Evolutionary conservation across 2,888 invertebrate genomes (phyloP), one percentile per base, ranked within the genome.

Genomic region (Pyrochroa serraticornis): DNA sequence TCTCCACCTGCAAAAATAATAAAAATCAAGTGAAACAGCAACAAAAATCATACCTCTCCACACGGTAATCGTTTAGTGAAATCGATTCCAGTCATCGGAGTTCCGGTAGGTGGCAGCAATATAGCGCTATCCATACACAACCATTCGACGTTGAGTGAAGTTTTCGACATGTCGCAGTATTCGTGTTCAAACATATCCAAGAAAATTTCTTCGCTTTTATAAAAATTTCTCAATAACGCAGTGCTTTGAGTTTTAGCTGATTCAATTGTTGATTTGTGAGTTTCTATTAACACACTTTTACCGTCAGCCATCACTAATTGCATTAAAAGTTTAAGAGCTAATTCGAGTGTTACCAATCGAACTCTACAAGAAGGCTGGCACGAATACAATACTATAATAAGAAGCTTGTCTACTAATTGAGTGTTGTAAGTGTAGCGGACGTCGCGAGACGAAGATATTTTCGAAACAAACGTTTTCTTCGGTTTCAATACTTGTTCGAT

Each of bases 151-250:
- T 94, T 95, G 47, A 95, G 77, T 1, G 89, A 88, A 10, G 88
- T 84, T 75, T 92, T 93, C 67, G 89, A 89, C 87, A 97, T 92
- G 80, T 97, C 95, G 75, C 91, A 91, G 79, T 93, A 95, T 72
- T 99, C 98, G 78, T 97, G 96, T 80, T 99, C 98, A 78, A 99
- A 99, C 87, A 99, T 92, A 77, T 99, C 98, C 55, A 98, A 82
- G 81, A 99, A 99, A 71, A 98, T 95, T 75, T 98, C 97, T 81
- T 98, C 97, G 70, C 93, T 93, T 85, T 96, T 97, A 80, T 95
- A 97, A 80, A 94, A 96, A 82, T 93, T 95, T 43, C 94, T 84
- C 8, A 97, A 85, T 31, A 93, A 83, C 0, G 91, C 87, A 46
- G 93, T 93, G 66, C 94, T 91, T 74, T 92, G 91, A 73, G 90